These are phyloP conservation scores for Macaca mulatta DNA, from an alignment of 2,113 vertebrate species.

Conservation along the genomic window DNA sequence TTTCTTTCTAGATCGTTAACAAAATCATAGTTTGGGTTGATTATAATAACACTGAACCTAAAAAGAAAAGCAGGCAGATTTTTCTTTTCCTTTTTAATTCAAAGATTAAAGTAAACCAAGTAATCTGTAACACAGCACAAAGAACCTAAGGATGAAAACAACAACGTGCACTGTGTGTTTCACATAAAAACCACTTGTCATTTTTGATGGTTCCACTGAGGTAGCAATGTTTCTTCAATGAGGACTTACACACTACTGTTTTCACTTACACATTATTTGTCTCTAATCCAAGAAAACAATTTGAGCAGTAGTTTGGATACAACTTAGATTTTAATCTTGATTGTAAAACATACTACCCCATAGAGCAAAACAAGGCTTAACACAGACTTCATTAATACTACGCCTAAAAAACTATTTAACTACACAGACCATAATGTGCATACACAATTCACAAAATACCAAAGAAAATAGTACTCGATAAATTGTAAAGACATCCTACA, in stretches of 20 bases:
- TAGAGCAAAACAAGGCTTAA: not conserved
- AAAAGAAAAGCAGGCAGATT: not conserved
- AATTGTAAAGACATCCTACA: not conserved
- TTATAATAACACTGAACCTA: not conserved
- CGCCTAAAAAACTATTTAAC: no score
- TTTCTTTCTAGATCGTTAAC: not conserved
- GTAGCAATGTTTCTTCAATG: not conserved
- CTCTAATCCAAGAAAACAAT: not conserved
- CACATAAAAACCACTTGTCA: not conserved
- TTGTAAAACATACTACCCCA: rapidly evolving
- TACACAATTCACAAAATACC: rapidly evolving
- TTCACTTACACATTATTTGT: not conserved
- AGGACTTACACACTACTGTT: rapidly evolving
- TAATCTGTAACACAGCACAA: rapidly evolving
- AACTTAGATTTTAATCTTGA: not conserved
- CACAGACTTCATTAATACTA: not conserved
- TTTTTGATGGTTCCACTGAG: rapidly evolving
- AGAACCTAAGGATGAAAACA: not conserved
- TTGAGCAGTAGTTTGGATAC: not conserved
- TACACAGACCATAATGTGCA: rapidly evolving
- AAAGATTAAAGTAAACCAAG: not conserved
- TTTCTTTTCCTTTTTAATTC: not conserved
- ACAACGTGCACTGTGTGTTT: rapidly evolving
- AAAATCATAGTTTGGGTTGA: not conserved
- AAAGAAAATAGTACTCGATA: not conserved